Evolutionary conservation across 2,797 vertebrate species (phyloP).

Genomic region (Sebastes kiyomatsui): DNA sequence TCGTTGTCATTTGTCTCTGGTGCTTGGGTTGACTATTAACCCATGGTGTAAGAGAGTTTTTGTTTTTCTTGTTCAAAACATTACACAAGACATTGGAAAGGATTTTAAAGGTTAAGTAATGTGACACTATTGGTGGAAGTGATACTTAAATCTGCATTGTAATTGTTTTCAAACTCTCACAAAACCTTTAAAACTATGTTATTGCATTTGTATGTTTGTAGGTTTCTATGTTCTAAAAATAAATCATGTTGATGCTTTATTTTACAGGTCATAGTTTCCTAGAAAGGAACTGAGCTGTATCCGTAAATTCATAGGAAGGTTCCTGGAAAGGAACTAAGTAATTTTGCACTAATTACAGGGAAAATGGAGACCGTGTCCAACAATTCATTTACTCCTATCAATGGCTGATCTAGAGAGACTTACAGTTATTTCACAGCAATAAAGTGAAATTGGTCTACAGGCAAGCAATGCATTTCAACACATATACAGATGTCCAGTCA

Average conservation of each 20-base stretch:
- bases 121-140: not conserved
- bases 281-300: not conserved
- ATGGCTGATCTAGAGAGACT: not conserved
- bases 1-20: not conserved
- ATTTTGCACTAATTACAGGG: not conserved
- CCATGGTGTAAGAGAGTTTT: not conserved
- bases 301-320: not conserved
- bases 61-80: not conserved
- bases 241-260: not conserved
- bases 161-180: not conserved
- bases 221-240: not conserved
- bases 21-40: not conserved
- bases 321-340: not conserved
- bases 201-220: not conserved
- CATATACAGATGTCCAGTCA: not conserved
- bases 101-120: not conserved
- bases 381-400: not conserved
- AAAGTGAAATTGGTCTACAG: not conserved
- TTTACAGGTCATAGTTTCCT: not conserved
- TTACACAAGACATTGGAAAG: not conserved
- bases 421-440: not conserved
- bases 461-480: not conserved
- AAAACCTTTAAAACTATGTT: not conserved
- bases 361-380: not conserved
- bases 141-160: not conserved